phyloP scores from a whole-genome alignment of 1,140 invertebrate genomes.

The Monomorium pharaonis region DNA sequence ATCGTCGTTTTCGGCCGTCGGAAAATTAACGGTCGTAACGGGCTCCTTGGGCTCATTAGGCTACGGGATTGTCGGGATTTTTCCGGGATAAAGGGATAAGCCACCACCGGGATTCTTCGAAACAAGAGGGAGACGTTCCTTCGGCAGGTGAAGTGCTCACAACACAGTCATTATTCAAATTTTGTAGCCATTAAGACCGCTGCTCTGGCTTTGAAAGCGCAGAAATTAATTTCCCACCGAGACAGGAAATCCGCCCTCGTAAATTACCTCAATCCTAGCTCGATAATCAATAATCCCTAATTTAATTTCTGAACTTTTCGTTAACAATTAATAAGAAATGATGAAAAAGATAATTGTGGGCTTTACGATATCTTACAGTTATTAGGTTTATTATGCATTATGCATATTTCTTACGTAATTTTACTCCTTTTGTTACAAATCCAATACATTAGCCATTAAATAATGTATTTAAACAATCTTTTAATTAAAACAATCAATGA shows the following conservation, averaged over 20 bases:
- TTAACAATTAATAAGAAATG: not conserved
- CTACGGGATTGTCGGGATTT: constrained; percentile 50
- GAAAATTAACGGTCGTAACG: constrained; percentile 74
- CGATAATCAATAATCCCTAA: constrained; percentile 25
- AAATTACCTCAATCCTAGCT: constrained; percentile 23
- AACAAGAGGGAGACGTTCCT: constrained; percentile 42
- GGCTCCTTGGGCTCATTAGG: constrained; percentile 71
- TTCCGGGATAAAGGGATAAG: constrained; percentile 65
- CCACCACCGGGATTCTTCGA: constrained; percentile 13
- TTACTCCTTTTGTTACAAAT: not conserved
- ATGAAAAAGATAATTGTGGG: not conserved
- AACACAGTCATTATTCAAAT: constrained; percentile 78
- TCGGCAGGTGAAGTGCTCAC: constrained; percentile 66
- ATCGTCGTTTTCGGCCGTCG: constrained; percentile 72
- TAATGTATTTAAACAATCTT: not conserved
- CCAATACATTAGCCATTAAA: not conserved
- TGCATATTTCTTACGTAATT: not conserved
- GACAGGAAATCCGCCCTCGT: not conserved
- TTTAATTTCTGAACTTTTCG: constrained; percentile 10
- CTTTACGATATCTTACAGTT: not conserved
- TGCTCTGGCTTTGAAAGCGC: constrained; percentile 45
- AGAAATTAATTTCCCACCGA: constrained; percentile 50
- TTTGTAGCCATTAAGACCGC: constrained; percentile 61
- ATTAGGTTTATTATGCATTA: not conserved
- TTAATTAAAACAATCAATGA: not conserved